Percentiles rank a stretch among this genome's conserved stretches.
phyloP scores from a whole-genome alignment of 2,797 vertebrate species.

The Chaetophractus vellerosus region DNA sequence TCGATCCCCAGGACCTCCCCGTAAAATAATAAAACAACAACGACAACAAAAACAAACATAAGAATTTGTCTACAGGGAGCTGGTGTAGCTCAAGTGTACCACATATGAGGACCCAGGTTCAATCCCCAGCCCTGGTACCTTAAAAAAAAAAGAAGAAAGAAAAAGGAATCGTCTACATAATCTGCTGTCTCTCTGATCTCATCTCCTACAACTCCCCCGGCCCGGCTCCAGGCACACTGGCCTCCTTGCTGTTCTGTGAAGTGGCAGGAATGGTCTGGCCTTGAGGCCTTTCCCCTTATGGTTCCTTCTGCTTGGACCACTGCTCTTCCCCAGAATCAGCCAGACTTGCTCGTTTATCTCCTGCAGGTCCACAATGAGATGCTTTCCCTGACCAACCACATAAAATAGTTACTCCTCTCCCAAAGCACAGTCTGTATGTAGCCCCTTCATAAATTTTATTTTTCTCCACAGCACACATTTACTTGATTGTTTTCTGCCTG shows the following conservation, averaged over 20 bases:
- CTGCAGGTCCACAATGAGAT: neutral
- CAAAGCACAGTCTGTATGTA: neutral
- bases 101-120: no score
- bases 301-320: slow-evolving; percentile 6
- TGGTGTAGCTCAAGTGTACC: no score
- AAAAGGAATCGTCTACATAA: neutral
- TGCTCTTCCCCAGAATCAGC: neutral
- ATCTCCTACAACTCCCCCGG: neutral
- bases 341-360: neutral
- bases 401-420: neutral
- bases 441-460: neutral
- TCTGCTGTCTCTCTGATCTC: neutral
- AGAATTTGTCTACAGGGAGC: no score
- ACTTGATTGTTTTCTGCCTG: neutral
- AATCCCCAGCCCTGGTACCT: no score
- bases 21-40: no score
- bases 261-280: neutral
- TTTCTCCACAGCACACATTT: neutral
- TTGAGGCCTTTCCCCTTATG: neutral
- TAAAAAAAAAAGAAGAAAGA: no score
- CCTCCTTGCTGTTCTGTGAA: neutral
- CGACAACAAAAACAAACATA: no score
- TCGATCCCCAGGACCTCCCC: no score
- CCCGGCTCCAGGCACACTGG: neutral
- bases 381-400: neutral